Base-by-base conservation (phyloP, 2,888 invertebrate species). In the Drosophila pseudotalamancana region DNA sequence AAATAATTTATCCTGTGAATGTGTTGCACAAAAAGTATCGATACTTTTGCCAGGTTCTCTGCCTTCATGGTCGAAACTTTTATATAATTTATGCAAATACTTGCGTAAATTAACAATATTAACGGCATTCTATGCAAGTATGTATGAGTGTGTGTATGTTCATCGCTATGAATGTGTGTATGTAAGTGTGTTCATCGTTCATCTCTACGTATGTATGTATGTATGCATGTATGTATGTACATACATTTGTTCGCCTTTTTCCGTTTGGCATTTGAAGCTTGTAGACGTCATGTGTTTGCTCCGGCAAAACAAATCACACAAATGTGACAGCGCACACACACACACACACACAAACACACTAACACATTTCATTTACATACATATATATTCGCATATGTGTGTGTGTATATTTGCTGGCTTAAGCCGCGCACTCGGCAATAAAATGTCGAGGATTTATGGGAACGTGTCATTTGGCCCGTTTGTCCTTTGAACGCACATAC, bases 391-490 rank as follows among this genome's bases (percentile, higher is more conserved):
- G 12, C 34, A 14, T 40, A 18, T 23, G 6, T 39, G n/a, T 49
- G n/a, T 25, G 8, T 34, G 11, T 23, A 14, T 42, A 65, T 49
- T 48, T 32, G 39, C 32, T 42, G 56, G 48, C 69, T 53, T 59
- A 69, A 84, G 84, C 73, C 81, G 43, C 57, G 54, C 75, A 72
- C 83, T 76, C 60, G 72, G 69, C 76, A 69, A 86, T 86, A 86
- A 86, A 80, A 80, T 46, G 72, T 49, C 45, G 71, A 60, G 84
- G 77, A 81, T 81, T 81, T 81, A 81, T 81, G 77, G 65, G 54
- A 76, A 87, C 80, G 80, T 81, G 80, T 81, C 84, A 86, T 81
- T 81, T 73, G 67, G 63, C 77, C 68, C 80, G 87, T 86, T 81
- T 81, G 80, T 83, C 35, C 57, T 57, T 27, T 27, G 55, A 37